Evolutionary conservation across 2,888 invertebrate genomes (phyloP).

Genomic region (Pandemis corylana): DNA sequence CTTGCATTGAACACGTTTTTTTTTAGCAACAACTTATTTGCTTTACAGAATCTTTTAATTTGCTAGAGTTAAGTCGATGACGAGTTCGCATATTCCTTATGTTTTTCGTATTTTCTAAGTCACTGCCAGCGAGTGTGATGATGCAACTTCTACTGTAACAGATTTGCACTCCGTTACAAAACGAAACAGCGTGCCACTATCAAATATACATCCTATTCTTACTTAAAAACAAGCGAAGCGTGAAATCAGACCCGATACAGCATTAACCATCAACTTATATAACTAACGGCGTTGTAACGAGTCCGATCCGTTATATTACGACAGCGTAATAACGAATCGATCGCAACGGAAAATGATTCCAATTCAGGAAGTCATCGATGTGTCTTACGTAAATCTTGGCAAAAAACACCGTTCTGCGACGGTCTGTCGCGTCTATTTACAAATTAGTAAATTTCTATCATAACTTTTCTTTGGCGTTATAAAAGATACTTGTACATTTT

Average conservation of each 20-base stretch:
- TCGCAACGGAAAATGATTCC: conserved; percentile 54
- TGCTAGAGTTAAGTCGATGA: too few species aligned
- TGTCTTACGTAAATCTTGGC: conserved; percentile 49
- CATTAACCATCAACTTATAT: conserved; percentile 59
- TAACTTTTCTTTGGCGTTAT: neutral
- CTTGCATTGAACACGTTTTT: too few species aligned
- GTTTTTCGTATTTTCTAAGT: neutral
- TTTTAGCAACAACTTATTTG: too few species aligned
- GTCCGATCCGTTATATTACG: conserved; percentile 52
- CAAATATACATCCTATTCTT: conserved; percentile 49
- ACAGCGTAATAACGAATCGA: conserved; percentile 55
- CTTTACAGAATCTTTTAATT: too few species aligned
- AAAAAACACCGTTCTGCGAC: conserved; percentile 25
- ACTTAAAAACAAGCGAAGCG: conserved; percentile 62
- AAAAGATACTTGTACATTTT: neutral
- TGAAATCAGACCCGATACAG: conserved; percentile 71
- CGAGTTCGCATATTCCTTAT: too few species aligned
- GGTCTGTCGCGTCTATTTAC: conserved; percentile 25
- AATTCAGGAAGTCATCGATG: conserved; percentile 48
- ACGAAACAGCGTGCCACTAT: conserved; percentile 45
- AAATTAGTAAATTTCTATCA: conserved; percentile 8
- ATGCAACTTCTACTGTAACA: conserved; percentile 32
- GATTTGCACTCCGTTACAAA: conserved; percentile 31
- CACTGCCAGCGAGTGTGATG: neutral
- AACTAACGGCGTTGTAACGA: conserved; percentile 60